Evolutionary conservation across 2,797 vertebrate genomes (phyloP), one percentile per base, ranked within the genome.

Genomic region (Ptychobarbus kaznakovi): DNA sequence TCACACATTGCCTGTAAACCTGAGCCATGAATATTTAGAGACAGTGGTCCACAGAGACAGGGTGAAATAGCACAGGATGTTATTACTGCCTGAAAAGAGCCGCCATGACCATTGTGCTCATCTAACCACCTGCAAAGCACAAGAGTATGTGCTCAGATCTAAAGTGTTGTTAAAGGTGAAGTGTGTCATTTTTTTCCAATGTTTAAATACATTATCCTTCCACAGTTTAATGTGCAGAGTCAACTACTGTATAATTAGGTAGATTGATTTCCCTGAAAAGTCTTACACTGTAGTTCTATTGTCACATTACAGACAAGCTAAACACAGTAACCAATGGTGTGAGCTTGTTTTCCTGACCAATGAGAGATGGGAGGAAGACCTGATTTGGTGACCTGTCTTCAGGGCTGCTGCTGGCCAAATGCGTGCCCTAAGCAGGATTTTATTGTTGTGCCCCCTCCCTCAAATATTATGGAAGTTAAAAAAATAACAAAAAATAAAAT

Each of bases 1-100:
- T 90, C 80, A 88, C 86, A 90, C 75, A 84, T 77, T 82, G 85
- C 83, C 79, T 89, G 81, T 86, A 89, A 88, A 89, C 88, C 86
- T 86, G 88, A 87, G 72, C 87, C 80, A 84, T 88, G 87, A 86
- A 90, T 88, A 88, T 90, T 88, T 80, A 86, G 78, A 84, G 86
- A 76, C 53, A 85, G 81, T 40, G 76, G 74, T 88, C 86, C 72
- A 66, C 80, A 84, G 68, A 75, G 73, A 86, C 81, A 65, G 44
- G 81, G 77, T 53, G 65, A 56, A 85, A 82, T 70, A 82, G 80
- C 78, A 68, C 22, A 80, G 58, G 42, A 87, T 73, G 38, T 74
- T 81, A 69, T 86, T 80, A 72, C 46, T 69, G 32, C 61, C 58
- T 51, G 46, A 87, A 88, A 87, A 77, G 44, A 75, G 25, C 66